Base-by-base conservation (phyloP, 2,113 vertebrate species). In the Lasiurus cinereus region DNA sequence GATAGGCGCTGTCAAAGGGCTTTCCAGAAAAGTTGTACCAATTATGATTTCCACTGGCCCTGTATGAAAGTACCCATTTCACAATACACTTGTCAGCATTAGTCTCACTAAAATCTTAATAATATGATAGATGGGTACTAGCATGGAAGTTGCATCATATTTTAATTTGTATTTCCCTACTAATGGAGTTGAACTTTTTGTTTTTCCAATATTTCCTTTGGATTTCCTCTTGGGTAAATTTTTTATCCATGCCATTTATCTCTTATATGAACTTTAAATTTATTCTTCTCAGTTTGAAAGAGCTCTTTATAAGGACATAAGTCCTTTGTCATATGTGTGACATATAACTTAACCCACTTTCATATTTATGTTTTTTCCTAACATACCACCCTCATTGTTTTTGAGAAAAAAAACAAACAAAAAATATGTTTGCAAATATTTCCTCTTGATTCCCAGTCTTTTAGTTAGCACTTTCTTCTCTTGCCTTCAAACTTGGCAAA, bases 101-200 rank as follows among this genome's bases (percentile, higher is more conserved):
- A 88, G 11, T 54, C 31, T 91, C n/a, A 33, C 36, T 85, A 56
- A 66, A 77, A 83, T 31, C 89, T 90, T 88, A 88, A 67, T 62
- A 46, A 52, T 46, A 46, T 8, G 14, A 46, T 48, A 29, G 3
- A 21, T 31, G 39, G 39, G 39, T 39, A 39, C 39, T 39, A 39
- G 39, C 39, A 39, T 39, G 8, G 39, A 66, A 43, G 12, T 31
- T 64, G 33, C 31, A 82, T 46, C 15, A 79, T 79, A 39, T 70
- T 54, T 79, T 82, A 88, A 76, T 70, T 67, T 76, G 50, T 15
- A 54, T 76, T 82, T 86, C 19, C 46, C 31, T 77, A 31, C 5
- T 85, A 78, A 83, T 62, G 22, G 11, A 21, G 5, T 82, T 83
- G 36, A 88, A 52, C 11, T 11, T 33, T 69, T 74, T 43, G 22